Evolutionary conservation across 1,140 invertebrate species (phyloP), one percentile per base, ranked within the genome.

Genomic region (Lepidurus apus): DNA sequence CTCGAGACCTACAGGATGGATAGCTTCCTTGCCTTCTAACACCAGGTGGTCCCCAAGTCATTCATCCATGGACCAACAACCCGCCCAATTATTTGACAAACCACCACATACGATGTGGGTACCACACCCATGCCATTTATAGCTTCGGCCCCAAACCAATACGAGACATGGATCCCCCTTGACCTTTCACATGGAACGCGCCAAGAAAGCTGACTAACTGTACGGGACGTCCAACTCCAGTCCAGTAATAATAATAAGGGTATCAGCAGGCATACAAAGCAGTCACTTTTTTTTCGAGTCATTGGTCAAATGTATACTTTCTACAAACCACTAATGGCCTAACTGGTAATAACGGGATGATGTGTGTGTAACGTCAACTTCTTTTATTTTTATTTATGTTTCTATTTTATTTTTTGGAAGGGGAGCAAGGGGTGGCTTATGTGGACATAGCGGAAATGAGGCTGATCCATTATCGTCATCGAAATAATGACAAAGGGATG

Each of bases 51-150:
- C 53, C 17, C 45, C 53, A 65, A 65, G 53, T 65, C 53, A 65
- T 65, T 65, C 53, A 21, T 65, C 53, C 21, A 21, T 13, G 9
- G 17, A 17, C 53, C 53, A 8, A 65, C 53, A 65, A n/a, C 53
- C 53, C 53, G 17, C 53, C 53, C 53, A 65, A 65, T 65, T 65
- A 65, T 65, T 65, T 65, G 53, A 65, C 53, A 65, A 65, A 65
- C 53, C 53, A 17, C 53, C 53, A 17, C 53, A 65, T 17, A 21
- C 17, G 21, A 65, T 21, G 53, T 65, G 8, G 53, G 53, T 65
- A 21, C 53, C 53, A 65, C 53, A 8, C 53, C 53, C 53, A 65
- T 65, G 53, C 8, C 53, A 65, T 65, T 65, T 65, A 65, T 9
- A 65, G 53, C 53, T 17, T 21, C 17, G 8, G 53, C 21, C 53